Conservation (phyloP, 2,888 invertebrate species). For the Ectobius pallidus region DNA sequence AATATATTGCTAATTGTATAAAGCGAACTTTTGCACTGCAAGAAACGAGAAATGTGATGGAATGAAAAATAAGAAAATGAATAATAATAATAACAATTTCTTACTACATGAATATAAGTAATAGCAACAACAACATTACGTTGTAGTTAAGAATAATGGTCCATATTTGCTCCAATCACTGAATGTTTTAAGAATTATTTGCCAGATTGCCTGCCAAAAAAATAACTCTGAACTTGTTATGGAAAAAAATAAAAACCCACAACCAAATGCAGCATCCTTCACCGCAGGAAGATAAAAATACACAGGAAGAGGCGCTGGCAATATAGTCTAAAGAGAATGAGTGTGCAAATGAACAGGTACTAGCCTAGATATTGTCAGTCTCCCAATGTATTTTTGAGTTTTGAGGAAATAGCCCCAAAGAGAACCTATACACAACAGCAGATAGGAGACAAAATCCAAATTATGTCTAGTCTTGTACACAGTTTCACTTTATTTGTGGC, state of each 20-base stretch:
- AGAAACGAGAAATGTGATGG: conserved; percentile 11
- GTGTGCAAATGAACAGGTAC: conserved; percentile 16
- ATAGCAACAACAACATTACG: neutral
- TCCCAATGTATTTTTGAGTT: conserved; percentile 7
- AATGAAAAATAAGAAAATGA: conserved; percentile 2
- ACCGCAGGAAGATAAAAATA: conserved; percentile 23
- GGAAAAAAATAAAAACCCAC: conserved; percentile 32
- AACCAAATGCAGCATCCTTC: conserved; percentile 31
- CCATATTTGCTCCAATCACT: conserved; percentile 1
- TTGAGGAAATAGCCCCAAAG: neutral
- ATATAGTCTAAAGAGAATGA: neutral
- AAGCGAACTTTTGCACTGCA: conserved; percentile 8
- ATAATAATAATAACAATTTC: neutral
- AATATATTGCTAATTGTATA: conserved; percentile 25
- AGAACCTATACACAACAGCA: neutral
- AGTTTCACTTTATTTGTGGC: no score
- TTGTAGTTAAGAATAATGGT: neutral
- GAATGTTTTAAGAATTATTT: neutral
- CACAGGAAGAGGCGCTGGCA: neutral
- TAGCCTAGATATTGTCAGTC: conserved; percentile 29
- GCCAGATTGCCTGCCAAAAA: conserved; percentile 14
- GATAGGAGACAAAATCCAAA: neutral
- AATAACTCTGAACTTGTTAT: conserved; percentile 14
- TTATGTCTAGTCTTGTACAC: no score
- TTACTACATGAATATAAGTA: neutral